phyloP scores from a whole-genome alignment of 2,113 vertebrate species.

The Tetraodon nigroviridis region DNA sequence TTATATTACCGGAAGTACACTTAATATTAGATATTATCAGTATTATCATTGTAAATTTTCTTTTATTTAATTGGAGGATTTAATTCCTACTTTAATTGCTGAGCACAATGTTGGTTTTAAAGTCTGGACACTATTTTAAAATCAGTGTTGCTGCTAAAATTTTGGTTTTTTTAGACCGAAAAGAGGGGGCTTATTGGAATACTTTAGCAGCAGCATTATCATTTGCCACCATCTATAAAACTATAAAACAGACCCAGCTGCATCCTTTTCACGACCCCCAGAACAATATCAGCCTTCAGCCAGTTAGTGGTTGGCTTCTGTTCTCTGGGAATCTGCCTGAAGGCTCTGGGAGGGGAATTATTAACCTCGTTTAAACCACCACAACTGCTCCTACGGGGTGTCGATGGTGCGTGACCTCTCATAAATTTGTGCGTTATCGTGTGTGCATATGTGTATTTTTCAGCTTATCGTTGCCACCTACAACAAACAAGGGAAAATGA shows the following conservation, averaged over 20 bases:
- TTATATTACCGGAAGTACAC: no score
- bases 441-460: neutral
- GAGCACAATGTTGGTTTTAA: neutral
- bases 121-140: no score
- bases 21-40: no score
- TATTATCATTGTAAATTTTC: no score
- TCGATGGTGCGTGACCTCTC: neutral
- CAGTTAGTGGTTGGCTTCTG: neutral
- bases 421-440: neutral
- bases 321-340: constrained; percentile 14
- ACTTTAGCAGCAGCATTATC: neutral
- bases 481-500: constrained; percentile 79
- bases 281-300: constrained; percentile 32
- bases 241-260: neutral
- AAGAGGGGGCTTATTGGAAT: no score
- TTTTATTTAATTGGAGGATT: no score
- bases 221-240: neutral
- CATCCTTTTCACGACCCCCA: neutral
- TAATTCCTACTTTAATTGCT: neutral
- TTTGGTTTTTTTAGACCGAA: no score
- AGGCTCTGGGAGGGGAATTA: constrained; percentile 22
- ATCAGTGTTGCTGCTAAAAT: no score
- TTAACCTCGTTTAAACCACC: constrained; percentile 25
- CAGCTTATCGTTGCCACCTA: constrained; percentile 72
- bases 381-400: neutral